Base-by-base conservation (phyloP, 2,113 vertebrate genomes). In the Typhlomys cinereus region DNA sequence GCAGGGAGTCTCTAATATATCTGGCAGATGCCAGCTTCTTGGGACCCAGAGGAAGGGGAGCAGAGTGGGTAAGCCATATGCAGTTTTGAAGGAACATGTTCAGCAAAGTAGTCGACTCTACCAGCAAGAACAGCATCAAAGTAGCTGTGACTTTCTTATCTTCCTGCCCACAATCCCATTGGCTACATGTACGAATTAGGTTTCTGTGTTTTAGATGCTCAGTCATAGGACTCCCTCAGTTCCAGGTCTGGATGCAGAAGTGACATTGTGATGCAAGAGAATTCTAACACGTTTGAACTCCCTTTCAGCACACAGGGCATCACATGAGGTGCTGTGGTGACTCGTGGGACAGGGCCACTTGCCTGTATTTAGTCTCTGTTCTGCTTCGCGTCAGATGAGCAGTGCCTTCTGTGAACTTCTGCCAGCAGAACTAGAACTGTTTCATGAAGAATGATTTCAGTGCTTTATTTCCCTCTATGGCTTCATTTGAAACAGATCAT, bases 391-490 rank as follows among this genome's bases (percentile, higher is more conserved):
- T 62, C n/a, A 79, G 80, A 31, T 74, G 90, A 50, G 85, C 92
- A 85, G 94, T 2, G 21, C 91, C 87, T 92, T 96, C 54, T 73
- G 14, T 88, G 75, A 89, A 73, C 74, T 96, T 93, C 83, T 89
- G 89, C 25, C 78, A 96, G 84, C 75, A 21, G 79, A 96, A 66
- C 48, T 62, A 66, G 96, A 96, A 94, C 76, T 86, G 73, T 85
- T 95, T 96, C 96, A 96, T 97, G 96, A 96, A 89, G 89, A 96
- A 95, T 83, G 84, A 87, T 96, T 95, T 96, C 87, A 97, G 92
- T 96, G 71, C 76, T 96, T 97, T 95, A 64, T 96, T 98, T 97
- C 97, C n/a, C 69, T 97, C 85, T 48, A n/a, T 75, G 81, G 83
- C 93, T 97, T 96, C 23, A 94, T 96, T 93, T 94, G 93, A 97